Evolutionary conservation across 1,140 invertebrate genomes (phyloP).

Genomic region (Prorops nasuta): DNA sequence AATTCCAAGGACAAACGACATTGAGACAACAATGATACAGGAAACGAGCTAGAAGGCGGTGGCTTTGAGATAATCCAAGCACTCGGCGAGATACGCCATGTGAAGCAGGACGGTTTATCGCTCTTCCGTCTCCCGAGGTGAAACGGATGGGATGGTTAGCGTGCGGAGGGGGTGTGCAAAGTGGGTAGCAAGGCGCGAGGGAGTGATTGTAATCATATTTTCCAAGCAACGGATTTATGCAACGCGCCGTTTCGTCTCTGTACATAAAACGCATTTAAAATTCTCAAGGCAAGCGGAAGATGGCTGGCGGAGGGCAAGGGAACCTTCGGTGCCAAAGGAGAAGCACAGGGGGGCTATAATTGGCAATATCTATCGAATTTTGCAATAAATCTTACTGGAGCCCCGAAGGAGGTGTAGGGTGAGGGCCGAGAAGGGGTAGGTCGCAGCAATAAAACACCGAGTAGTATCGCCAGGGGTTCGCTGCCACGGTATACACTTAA

Average conservation of each 20-base stretch:
- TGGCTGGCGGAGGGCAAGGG: conserved; percentile 14
- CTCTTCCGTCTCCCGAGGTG: too few relatives aligned
- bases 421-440: conserved; percentile 12
- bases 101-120: too few relatives aligned
- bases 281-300: conserved; percentile 31
- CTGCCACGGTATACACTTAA: conserved; percentile 40
- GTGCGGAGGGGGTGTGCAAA: too few relatives aligned
- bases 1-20: too few relatives aligned
- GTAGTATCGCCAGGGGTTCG: conserved; percentile 37
- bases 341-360: conserved; percentile 35
- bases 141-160: too few relatives aligned
- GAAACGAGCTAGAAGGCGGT: too few relatives aligned
- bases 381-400: conserved; percentile 41
- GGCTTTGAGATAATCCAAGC: too few relatives aligned
- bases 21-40: too few relatives aligned
- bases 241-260: conserved; percentile 28
- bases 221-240: conserved; percentile 30
- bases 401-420: conserved; percentile 22
- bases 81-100: too few relatives aligned
- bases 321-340: conserved; percentile 1
- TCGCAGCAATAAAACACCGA: conserved; percentile 41
- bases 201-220: conserved; percentile 36
- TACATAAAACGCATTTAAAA: conserved; percentile 43
- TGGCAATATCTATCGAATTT: conserved; percentile 50
- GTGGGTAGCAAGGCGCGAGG: too few relatives aligned